Evolutionary conservation across 2,113 vertebrate species (phyloP), one percentile per base, ranked within the genome.

Genomic region (Garra rufa): DNA sequence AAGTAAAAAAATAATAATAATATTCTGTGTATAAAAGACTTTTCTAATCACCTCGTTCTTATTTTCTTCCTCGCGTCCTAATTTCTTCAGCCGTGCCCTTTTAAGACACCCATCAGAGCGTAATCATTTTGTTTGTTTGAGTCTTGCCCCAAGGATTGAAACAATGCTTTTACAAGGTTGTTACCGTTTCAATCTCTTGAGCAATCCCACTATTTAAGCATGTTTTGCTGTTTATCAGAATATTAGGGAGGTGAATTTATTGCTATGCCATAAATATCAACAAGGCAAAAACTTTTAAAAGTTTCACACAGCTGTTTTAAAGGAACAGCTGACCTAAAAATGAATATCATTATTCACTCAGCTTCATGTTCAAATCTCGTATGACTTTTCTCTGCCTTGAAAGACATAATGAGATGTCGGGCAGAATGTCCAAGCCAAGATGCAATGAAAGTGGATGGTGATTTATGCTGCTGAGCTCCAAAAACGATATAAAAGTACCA

Each of bases 41-140:
- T 50, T 6, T 75, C 48, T 30, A 28, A 75, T 75, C 71, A 74
- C 44, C 41, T 46, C 11, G 6, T 26, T 73, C 11, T 74, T 28
- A 48, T 74, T 28, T 46, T 75, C 71, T 4, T 8, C 41, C 21
- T 44, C 44, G 38, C 9, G 11, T 46, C n/a, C 14, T 30, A 50
- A 75, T 75, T 75, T 50, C 26, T 46, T 75, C 71, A 75, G n/a
- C 44, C 8, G 24, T 50, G 71, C 13, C 71, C 71, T 50, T 75
- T 75, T 50, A 50, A 75, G 71, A 50, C 71, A 75, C 71, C 26
- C 44, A 75, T 75, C 73, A 75, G 44, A 17, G 24, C 6, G 6
- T 30, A 50, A 75, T 75, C 7, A 75, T 75, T 50, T 19, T 75
- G 73, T 75, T 75, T 75, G 44, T 75, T 50, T 50, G 44, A 50